Evolutionary conservation across 1,140 invertebrate genomes (phyloP).

Genomic region (Drosophila biarmipes): DNA sequence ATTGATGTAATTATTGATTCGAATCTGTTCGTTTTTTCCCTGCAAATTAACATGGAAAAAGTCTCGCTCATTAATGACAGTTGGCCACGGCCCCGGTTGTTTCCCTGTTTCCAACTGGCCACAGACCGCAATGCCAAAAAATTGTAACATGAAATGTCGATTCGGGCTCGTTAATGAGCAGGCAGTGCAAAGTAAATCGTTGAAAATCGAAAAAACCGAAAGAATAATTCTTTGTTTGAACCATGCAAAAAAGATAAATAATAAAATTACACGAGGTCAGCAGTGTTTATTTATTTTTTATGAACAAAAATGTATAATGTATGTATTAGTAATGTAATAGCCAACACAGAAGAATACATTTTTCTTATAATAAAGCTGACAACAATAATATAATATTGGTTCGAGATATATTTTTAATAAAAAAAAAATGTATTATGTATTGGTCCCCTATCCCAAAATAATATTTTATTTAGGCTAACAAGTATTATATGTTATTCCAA

Average conservation of each 20-base stretch:
- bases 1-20: constrained; percentile 73
- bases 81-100: constrained; percentile 23
- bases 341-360: too few species aligned
- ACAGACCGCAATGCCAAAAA: constrained; percentile 67
- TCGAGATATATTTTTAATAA: too few species aligned
- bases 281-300: too few species aligned
- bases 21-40: constrained; percentile 36
- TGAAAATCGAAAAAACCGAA: not conserved
- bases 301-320: too few species aligned
- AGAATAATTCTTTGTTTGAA: not conserved
- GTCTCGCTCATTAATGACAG: constrained; percentile 66
- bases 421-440: too few species aligned
- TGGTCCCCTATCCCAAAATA: too few species aligned
- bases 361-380: too few species aligned
- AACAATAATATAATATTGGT: too few species aligned
- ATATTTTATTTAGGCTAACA: too few species aligned
- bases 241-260: not conserved
- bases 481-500: too few species aligned
- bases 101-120: constrained; percentile 14
- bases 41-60: constrained; percentile 68
- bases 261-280: too few species aligned
- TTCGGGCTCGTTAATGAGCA: constrained; percentile 61
- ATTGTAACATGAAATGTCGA: constrained; percentile 63
- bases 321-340: too few species aligned
- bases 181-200: constrained; percentile 11